Evolutionary conservation across 2,888 invertebrate species (phyloP), one percentile per base, ranked within the genome.

Genomic region (Mesopsocus fuscifrons): DNA sequence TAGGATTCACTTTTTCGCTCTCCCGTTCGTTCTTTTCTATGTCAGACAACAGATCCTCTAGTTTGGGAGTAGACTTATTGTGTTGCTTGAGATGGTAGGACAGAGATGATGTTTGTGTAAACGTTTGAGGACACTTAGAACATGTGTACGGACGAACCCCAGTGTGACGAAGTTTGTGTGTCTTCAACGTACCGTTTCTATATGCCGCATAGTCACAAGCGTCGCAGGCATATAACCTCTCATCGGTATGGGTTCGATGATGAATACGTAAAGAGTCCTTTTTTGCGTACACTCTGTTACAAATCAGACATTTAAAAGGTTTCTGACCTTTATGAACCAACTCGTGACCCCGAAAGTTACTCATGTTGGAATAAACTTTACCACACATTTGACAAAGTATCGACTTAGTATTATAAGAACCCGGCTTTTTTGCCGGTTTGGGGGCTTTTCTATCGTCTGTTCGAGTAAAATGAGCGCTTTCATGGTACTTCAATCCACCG

Each of bases 151-250:
- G 38, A 5, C 20, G 16, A 6, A 18, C 20, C 18, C 16, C 38
- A 17, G 17, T 38, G 38, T 38, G 38, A 13, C 38, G 17, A 6
- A 38, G 20, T 18, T 20, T 5, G 11, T 38, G 38, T 6, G 20
- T 20, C 21, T 38, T 38, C 18, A 38, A 38, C 15, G 38, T 38
- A 6, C 21, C 20, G n/a, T 38, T 38, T 38, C 38, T 38, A 38
- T 38, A 20, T 18, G 21, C 17, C 6, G 38, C 21, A 17, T 20
- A 20, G 16, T 21, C 20, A 20, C 38, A 38, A 5, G 20, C n/a
- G 13, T 38, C 38, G 20, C 38, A 38, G 5, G 38, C 17, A 17
- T 18, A 38, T 4, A 21, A 21, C 5, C 38, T 5, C 11, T 38
- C 38, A 11, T 38, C 38, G 13, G 16, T 38, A 18, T 38, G 38